Conservation (phyloP, 1,140 invertebrate species). For the Macrocentrus cingulum region DNA sequence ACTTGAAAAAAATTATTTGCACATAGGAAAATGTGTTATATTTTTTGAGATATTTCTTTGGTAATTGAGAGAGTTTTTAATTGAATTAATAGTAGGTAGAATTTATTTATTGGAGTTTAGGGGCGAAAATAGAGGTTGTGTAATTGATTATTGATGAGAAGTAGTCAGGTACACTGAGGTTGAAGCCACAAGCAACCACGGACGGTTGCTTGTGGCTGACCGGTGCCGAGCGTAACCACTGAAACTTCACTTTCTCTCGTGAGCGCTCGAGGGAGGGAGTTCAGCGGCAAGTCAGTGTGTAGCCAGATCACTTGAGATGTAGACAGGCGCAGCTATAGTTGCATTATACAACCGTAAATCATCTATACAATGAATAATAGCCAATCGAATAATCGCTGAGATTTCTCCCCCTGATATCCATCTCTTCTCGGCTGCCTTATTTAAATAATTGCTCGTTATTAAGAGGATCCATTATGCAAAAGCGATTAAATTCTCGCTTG, state of each 20-base stretch:
- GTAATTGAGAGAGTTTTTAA: too few relatives aligned
- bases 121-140: too few relatives aligned
- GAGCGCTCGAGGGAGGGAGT: not conserved
- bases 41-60: too few relatives aligned
- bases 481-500: constrained; percentile 10
- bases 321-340: not conserved
- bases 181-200: constrained; percentile 14
- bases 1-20: too few relatives aligned
- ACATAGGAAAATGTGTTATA: too few relatives aligned
- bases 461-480: constrained; percentile 15
- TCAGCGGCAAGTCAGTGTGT: too few relatives aligned
- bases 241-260: constrained; percentile 16
- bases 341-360: not conserved
- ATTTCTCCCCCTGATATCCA: constrained; percentile 2
- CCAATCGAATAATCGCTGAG: constrained; percentile 18
- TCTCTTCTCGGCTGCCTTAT: not conserved
- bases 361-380: constrained; percentile 1
- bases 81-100: too few relatives aligned
- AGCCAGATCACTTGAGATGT: not conserved
- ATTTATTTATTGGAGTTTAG: too few relatives aligned
- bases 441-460: constrained; percentile 22
- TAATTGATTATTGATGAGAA: not conserved
- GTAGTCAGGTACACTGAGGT: not conserved
- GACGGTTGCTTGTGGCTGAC: constrained; percentile 27
- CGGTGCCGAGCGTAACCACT: constrained; percentile 20